These are phyloP conservation scores for Danio rerio DNA, from an alignment of 2,113 vertebrate genomes.

Conservation along the genomic window DNA sequence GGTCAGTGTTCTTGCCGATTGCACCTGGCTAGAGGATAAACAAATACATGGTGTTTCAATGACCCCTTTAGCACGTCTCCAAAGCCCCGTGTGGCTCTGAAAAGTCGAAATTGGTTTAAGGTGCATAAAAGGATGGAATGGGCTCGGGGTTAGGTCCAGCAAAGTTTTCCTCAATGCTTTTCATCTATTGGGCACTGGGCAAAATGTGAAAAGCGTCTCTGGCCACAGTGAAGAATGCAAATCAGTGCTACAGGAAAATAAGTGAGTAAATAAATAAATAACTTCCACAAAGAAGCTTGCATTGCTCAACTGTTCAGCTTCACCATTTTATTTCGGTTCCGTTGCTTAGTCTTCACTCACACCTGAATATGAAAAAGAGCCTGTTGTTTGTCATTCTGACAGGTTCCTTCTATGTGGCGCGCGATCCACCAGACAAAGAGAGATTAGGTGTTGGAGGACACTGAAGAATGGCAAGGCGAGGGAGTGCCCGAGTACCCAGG, in stretches of 20 bases:
- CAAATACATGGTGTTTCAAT: neutral
- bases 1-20: slow-evolving; percentile 17
- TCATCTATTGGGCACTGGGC: neutral
- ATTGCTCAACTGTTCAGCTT: slow-evolving; percentile 28
- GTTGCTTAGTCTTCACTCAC: slow-evolving; percentile 19
- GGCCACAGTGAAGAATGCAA: neutral
- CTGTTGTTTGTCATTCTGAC: slow-evolving; percentile 39
- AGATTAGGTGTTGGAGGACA: slow-evolving; percentile 10
- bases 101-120: neutral
- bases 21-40: neutral
- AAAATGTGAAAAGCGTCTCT: neutral
- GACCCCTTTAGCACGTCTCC: neutral
- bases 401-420: neutral
- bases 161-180: neutral
- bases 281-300: slow-evolving; percentile 6
- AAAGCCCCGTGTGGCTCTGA: slow-evolving; percentile 8
- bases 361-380: slow-evolving; percentile 9
- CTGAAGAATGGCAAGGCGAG: slow-evolving; percentile 13
- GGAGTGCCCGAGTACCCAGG: slow-evolving; percentile 31
- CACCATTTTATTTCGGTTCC: neutral
- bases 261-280: slow-evolving; percentile 31
- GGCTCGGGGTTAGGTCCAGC: neutral
- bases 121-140: neutral
- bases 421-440: slow-evolving; percentile 23
- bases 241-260: slow-evolving; percentile 1